Evolutionary conservation across 1,140 invertebrate species (phyloP).

Genomic region (Saccostrea echinata): DNA sequence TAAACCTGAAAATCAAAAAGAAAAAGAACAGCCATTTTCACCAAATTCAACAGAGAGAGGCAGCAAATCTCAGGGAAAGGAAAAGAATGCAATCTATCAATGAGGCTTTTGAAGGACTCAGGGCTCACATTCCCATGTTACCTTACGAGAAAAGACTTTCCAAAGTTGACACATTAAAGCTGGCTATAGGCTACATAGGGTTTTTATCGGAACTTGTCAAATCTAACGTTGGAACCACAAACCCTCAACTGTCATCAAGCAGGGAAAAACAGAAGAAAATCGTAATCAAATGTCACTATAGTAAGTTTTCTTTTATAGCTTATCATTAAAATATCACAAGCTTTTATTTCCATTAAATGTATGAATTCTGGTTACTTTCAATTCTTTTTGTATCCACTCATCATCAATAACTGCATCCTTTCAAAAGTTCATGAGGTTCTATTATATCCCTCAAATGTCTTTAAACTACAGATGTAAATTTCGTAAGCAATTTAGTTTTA

Average conservation of each 20-base stretch:
- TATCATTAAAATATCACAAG: too few relatives aligned
- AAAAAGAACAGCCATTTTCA: background rate
- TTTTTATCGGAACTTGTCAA: constrained; percentile 88
- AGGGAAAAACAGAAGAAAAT: background rate
- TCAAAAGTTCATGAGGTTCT: too few relatives aligned
- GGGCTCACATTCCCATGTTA: constrained; percentile 72
- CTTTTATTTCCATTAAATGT: too few relatives aligned
- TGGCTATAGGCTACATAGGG: constrained; percentile 96
- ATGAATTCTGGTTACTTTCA: too few relatives aligned
- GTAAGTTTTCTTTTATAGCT: background rate
- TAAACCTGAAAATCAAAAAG: background rate
- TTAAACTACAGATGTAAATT: too few relatives aligned
- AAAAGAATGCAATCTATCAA: constrained; percentile 79
- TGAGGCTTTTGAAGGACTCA: constrained; percentile 77
- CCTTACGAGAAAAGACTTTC: constrained; percentile 73
- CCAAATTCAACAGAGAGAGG: constrained; percentile 72
- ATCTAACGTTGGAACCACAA: background rate
- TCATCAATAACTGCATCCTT: too few relatives aligned
- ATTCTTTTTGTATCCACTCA: too few relatives aligned
- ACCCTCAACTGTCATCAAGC: background rate
- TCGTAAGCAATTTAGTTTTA: too few relatives aligned
- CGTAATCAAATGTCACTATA: background rate
- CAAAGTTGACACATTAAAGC: constrained; percentile 91
- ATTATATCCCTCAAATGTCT: too few relatives aligned
- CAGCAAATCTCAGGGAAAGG: constrained; percentile 78